These are phyloP conservation scores for Aldabrachelys gigantea DNA, from an alignment of 2,113 vertebrate species.

Conservation along the genomic window DNA sequence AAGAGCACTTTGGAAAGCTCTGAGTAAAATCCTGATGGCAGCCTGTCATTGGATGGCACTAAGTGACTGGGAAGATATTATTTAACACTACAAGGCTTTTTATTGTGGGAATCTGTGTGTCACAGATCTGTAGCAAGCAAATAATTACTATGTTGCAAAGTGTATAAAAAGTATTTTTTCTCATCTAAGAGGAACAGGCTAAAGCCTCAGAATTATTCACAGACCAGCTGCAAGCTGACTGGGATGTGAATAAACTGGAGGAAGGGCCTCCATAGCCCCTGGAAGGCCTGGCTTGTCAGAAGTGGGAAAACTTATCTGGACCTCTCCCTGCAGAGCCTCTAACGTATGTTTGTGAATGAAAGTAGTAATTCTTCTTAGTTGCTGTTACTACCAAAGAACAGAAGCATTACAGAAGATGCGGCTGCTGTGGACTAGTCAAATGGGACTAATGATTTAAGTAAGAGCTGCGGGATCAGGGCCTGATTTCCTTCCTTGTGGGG, in stretches of 20 bases:
- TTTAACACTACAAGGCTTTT: not conserved
- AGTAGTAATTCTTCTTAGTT: not conserved
- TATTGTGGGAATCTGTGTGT: not conserved
- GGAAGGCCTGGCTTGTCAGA: not conserved
- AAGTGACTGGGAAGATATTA: not conserved
- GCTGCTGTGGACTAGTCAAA: not conserved
- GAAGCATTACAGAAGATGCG: not conserved
- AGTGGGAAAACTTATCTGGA: too few relatives aligned
- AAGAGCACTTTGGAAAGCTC: not conserved
- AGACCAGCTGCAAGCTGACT: not conserved
- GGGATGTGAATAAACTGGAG: not conserved
- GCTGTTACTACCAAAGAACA: not conserved
- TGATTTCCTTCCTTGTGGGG: not conserved
- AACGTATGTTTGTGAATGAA: too few relatives aligned
- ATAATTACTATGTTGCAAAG: not conserved
- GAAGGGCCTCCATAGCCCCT: not conserved
- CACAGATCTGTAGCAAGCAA: not conserved
- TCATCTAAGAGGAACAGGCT: not conserved
- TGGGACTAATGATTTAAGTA: not conserved
- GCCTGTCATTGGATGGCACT: accelerated
- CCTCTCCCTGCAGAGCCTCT: too few relatives aligned
- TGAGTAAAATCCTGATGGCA: not conserved
- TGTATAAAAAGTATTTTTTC: not conserved
- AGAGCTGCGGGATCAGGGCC: not conserved
- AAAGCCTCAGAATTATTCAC: accelerated